Base-by-base conservation (phyloP, 2,888 invertebrate genomes). In the Globia sparganii region DNA sequence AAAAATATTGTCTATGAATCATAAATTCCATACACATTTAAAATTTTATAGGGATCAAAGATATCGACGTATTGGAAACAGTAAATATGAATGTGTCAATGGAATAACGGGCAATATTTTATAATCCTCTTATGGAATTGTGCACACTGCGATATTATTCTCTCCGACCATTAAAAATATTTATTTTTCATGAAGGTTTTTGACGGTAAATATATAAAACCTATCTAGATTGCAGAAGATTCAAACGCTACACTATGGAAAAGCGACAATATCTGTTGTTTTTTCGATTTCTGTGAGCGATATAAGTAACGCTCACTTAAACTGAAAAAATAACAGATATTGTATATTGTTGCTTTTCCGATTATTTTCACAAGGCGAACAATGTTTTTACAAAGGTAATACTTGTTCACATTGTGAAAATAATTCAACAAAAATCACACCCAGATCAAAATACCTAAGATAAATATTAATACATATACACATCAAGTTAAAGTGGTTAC, bases 121-220 rank as follows among this genome's bases (percentile, higher is more conserved):
- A 80, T 81, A 84, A 81, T 84, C 81, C 81, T 80, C 84, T 84
- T 81, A 84, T 61, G 58, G 80, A 53, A 75, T 75, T 67, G 69
- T 70, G 80, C 66, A 69, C 75, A 49, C 37, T 59, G 66, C 49
- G 73, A 80, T 81, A 80, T 79, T 75, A 59, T 82, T 70, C 59
- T 80, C 73, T 56, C 8, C 8, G 8, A 5, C 46, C 28, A 49
- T 72, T 40, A n/a, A 64, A 34, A 49, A 82, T 72, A 53, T 64
- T 66, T 66, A 40, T 81, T 69, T 68, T 75, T 53, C 3, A 43
- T n/a, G 5, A 6, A 15, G 9, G 11, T 21, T 56, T 75, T 46
- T 40, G 31, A 56, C 31, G 0, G 34, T 2, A n/a, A 37, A 37
- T 56, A 66, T 65, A 78, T 62, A 56, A 58, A 68, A 79, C 13